Evolutionary conservation across 2,888 invertebrate genomes (phyloP), one percentile per base, ranked within the genome.

Genomic region (Monopis laevigella): DNA sequence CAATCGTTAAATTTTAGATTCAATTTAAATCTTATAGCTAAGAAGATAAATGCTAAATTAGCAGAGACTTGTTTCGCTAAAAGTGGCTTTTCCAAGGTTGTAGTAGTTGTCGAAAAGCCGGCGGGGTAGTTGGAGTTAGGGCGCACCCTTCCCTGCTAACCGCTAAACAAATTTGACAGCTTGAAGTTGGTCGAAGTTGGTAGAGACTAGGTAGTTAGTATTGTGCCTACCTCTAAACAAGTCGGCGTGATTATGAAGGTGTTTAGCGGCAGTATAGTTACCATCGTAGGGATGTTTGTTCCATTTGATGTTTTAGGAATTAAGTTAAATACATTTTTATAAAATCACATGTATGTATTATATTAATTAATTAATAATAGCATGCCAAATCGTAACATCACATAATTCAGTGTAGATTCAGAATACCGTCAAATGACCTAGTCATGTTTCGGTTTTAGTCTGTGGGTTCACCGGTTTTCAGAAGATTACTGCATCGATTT

Each of bases 141-240:
- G 62, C 68, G 70, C 71, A 66, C 69, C 68, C 63, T 65, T 26
- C 27, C 24, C 28, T 10, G 28, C 29, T 40, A 59, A 68, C 77
- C 75, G 66, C 78, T 78, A 73, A 77, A 77, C 78, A 78, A 78
- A 78, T 80, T 77, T 80, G 80, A 78, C 78, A 77, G 80, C 75
- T 71, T 61, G 57, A 73, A 77, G 65, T 78, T 77, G 69, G 66
- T 58, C 62, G 58, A 73, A 77, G 72, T 30, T 32, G 21, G 38
- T 12, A 8, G 7, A 27, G 65, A 65, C 70, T 73, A 72, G 72
- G 75, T 70, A 68, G 73, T 77, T 71, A 69, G 71, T 67, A 71
- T 70, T 74, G 69, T 73, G 62, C 66, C 60, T 69, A 69, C 65
- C 70, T 66, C 63, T 66, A 64, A 72, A 67, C 64, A 68, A 72